phyloP scores from a whole-genome alignment of 2,888 invertebrate genomes.

The Cheilosia pagana region DNA sequence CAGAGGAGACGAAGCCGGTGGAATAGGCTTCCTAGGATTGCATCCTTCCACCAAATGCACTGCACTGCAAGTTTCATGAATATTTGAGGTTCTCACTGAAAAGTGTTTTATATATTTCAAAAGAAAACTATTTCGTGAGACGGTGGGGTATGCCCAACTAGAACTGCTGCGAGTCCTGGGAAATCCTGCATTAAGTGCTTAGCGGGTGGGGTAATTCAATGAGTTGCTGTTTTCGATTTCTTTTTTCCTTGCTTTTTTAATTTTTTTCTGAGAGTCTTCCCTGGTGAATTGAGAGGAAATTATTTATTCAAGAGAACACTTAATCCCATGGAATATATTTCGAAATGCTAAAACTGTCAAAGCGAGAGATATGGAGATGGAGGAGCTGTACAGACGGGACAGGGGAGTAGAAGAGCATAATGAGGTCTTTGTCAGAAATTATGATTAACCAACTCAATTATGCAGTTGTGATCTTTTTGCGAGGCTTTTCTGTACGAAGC shows the following conservation, averaged over 20 bases:
- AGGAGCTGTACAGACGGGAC: constrained; percentile 6
- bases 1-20: background rate
- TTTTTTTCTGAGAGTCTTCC: constrained; percentile 14
- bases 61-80: constrained; percentile 66
- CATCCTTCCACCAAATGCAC: constrained; percentile 51
- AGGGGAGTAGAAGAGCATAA: constrained; percentile 6
- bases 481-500: constrained; percentile 2
- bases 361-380: background rate
- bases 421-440: constrained; percentile 44
- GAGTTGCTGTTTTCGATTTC: constrained; percentile 36
- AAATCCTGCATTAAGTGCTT: constrained; percentile 46
- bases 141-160: constrained; percentile 6
- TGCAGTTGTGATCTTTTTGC: constrained; percentile 37
- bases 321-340: constrained; percentile 60
- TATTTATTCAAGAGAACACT: constrained; percentile 73
- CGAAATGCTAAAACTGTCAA: constrained; percentile 31
- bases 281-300: constrained; percentile 65
- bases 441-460: constrained; percentile 61
- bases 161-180: constrained; percentile 32
- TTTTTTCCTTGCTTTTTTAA: constrained; percentile 3
- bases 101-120: constrained; percentile 60
- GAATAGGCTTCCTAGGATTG: constrained; percentile 40
- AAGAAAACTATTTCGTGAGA: constrained; percentile 18
- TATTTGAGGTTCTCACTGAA: constrained; percentile 63
- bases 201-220: constrained; percentile 58